These are phyloP conservation scores for Spondyliosoma cantharus DNA, from an alignment of 2,797 vertebrate genomes.

Conservation along the genomic window DNA sequence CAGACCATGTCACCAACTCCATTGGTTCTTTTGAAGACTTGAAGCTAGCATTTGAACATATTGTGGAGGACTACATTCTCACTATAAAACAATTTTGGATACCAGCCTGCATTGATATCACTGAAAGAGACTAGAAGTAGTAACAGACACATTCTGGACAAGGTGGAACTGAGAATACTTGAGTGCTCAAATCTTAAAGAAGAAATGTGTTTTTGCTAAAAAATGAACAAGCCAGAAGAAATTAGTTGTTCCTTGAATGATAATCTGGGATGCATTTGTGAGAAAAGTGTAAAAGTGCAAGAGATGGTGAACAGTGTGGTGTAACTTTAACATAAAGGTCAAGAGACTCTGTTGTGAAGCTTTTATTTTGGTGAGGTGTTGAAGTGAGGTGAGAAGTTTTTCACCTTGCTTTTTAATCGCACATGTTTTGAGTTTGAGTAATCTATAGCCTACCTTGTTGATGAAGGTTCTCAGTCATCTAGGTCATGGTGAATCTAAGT, in stretches of 20 bases:
- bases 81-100: background rate
- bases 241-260: background rate
- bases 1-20: no score
- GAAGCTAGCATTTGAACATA: background rate
- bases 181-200: background rate
- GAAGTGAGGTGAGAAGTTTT: constrained; percentile 1
- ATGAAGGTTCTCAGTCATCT: no score
- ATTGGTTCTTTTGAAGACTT: background rate
- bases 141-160: background rate
- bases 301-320: background rate
- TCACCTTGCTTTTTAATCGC: background rate
- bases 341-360: background rate
- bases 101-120: background rate
- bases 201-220: background rate
- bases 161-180: background rate
- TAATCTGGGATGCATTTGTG: background rate
- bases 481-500: no score
- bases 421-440: background rate
- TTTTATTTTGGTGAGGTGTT: constrained; percentile 5
- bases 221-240: background rate
- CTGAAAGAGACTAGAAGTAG: background rate
- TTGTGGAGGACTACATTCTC: background rate
- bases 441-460: background rate
- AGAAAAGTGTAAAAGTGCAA: background rate
- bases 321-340: background rate